Conservation (phyloP, 2,888 invertebrate genomes). For the Eupithecia subfuscata region DNA sequence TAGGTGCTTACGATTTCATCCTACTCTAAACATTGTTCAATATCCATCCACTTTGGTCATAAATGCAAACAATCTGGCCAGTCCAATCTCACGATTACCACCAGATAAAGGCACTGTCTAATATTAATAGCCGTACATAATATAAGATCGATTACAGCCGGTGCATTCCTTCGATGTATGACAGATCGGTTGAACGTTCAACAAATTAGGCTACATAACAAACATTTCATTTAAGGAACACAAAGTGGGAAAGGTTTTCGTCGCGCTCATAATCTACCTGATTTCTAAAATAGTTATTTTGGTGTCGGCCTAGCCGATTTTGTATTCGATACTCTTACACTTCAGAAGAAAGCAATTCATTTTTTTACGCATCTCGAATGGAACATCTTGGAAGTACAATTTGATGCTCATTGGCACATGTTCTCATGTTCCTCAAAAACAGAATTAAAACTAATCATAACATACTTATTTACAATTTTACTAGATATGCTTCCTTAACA, state of each 20-base stretch:
- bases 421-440: slow-evolving; percentile 2
- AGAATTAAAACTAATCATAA: neutral
- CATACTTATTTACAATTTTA: slow-evolving; percentile 39
- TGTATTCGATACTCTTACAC: slow-evolving; percentile 5
- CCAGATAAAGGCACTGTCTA: slow-evolving; percentile 35
- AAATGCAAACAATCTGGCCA: slow-evolving; percentile 30
- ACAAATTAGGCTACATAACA: slow-evolving; percentile 3
- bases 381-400: slow-evolving; percentile 16
- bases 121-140: slow-evolving; percentile 19
- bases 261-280: neutral
- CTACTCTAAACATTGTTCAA: slow-evolving; percentile 15
- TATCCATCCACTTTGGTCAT: slow-evolving; percentile 26
- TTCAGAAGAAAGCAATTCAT: neutral
- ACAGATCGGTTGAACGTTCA: neutral
- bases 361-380: neutral
- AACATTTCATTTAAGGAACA: neutral
- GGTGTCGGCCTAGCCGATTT: neutral
- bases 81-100: slow-evolving; percentile 15
- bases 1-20: slow-evolving; percentile 7
- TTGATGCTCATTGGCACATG: slow-evolving; percentile 27
- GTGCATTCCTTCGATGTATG: neutral
- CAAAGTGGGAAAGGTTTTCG: neutral
- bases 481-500: slow-evolving; percentile 31
- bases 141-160: neutral
- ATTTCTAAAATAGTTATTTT: neutral